Percentiles rank a stretch among this genome's conserved stretches.
Conservation (phyloP, 2,113 vertebrate genomes). For the Gobio gobio region DNA sequence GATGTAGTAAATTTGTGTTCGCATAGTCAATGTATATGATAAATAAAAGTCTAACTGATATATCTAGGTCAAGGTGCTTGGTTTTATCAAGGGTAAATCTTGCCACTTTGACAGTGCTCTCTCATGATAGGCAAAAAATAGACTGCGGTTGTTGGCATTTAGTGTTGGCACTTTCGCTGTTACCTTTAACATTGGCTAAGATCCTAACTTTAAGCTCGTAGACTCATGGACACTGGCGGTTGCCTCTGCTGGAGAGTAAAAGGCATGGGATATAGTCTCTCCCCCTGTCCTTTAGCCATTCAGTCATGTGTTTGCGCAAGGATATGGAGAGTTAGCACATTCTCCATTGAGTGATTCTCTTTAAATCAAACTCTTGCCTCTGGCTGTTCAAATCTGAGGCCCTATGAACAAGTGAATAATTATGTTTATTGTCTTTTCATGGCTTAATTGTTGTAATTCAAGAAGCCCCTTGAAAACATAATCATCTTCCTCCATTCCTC, state of each 20-base stretch:
- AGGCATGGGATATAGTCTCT: background rate
- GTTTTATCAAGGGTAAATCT: constrained; percentile 35
- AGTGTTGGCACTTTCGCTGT: constrained; percentile 58
- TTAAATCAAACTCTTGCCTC: background rate
- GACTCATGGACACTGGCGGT: constrained; percentile 39
- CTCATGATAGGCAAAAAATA: constrained; percentile 63
- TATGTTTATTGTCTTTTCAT: background rate
- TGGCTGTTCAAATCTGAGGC: background rate
- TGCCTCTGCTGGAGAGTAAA: constrained; percentile 15
- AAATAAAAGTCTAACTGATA: too few relatives aligned
- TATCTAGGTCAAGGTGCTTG: constrained; percentile 1
- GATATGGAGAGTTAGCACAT: constrained; percentile 13
- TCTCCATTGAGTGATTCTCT: background rate
- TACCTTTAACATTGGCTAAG: constrained; percentile 63
- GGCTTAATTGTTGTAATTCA: background rate
- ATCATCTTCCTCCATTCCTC: background rate
- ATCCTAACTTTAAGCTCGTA: constrained; percentile 61
- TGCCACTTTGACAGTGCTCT: constrained; percentile 44
- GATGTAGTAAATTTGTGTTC: background rate
- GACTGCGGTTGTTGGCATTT: constrained; percentile 62
- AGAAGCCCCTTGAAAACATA: background rate
- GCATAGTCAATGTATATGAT: background rate
- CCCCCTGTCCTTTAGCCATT: background rate
- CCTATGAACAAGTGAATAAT: background rate
- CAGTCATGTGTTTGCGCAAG: background rate